Percentiles rank a stretch among this genome's conserved stretches.
phyloP scores from a whole-genome alignment of 1,140 invertebrate genomes.

The Rhagoletis zephyria region DNA sequence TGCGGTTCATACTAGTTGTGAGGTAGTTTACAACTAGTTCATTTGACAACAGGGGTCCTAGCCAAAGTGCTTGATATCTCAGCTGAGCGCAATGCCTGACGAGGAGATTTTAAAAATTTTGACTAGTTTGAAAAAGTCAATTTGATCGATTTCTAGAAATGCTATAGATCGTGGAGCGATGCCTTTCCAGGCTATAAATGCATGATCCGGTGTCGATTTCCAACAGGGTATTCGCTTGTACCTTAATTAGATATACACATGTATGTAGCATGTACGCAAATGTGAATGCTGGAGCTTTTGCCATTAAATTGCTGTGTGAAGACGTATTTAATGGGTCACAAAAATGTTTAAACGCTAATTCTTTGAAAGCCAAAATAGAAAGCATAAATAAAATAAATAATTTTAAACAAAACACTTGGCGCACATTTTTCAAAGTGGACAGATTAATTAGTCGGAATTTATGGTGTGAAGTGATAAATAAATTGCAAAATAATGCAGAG shows the following conservation, averaged over 20 bases:
- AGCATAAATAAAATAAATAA: neutral
- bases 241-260: neutral
- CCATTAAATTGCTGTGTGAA: neutral
- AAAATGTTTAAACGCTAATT: neutral
- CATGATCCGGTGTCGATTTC: no score
- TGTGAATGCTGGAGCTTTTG: neutral
- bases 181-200: no score
- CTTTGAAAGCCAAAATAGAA: neutral
- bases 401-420: constrained; percentile 18
- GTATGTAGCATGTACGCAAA: neutral
- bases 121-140: no score
- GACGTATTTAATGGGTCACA: constrained; percentile 19
- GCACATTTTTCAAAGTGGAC: constrained; percentile 18
- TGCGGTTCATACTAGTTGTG: no score
- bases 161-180: no score
- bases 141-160: no score
- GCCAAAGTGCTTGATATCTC: no score
- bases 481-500: neutral
- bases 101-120: no score
- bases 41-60: no score
- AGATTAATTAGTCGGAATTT: constrained; percentile 46
- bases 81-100: no score
- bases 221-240: no score
- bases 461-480: constrained; percentile 18
- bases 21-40: no score